A percentile compares a stretch with the other conserved stretches of the same genome.
phyloP scores from a whole-genome alignment of 2,113 vertebrate genomes.

The Sturnira hondurensis region DNA sequence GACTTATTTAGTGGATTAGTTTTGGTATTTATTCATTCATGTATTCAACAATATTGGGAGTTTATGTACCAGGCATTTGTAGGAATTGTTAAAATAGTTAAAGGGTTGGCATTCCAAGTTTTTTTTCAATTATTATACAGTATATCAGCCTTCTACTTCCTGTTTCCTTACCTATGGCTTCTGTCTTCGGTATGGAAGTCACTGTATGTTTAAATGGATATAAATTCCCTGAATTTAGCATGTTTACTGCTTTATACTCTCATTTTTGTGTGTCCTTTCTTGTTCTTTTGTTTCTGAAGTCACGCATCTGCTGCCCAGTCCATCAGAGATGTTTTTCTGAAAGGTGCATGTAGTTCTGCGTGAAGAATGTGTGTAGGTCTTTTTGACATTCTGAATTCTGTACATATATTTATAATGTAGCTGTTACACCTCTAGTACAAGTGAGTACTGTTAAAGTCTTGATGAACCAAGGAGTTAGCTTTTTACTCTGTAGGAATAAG shows the following conservation, averaged over 20 bases:
- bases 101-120: neutral
- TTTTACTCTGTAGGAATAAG: neutral
- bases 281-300: neutral
- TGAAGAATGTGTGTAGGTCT: neutral
- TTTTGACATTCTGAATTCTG: neutral
- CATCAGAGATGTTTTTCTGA: neutral
- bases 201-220: neutral
- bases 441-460: neutral
- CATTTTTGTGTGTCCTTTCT: neutral
- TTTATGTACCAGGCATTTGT: neutral
- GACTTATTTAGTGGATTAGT: neutral
- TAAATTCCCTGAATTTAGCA: neutral
- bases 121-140: neutral
- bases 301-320: neutral
- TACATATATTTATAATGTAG: neutral
- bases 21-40: slow-evolving; percentile 8
- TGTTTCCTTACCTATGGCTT: neutral
- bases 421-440: neutral
- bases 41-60: neutral
- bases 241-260: neutral
- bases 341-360: neutral
- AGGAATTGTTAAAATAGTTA: neutral
- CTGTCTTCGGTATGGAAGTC: neutral
- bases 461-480: neutral
- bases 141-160: neutral